Percentiles rank a stretch among this genome's conserved stretches.
These are phyloP conservation scores for Coreius guichenoti DNA, from an alignment of 2,797 vertebrate species.

Conservation along the genomic window DNA sequence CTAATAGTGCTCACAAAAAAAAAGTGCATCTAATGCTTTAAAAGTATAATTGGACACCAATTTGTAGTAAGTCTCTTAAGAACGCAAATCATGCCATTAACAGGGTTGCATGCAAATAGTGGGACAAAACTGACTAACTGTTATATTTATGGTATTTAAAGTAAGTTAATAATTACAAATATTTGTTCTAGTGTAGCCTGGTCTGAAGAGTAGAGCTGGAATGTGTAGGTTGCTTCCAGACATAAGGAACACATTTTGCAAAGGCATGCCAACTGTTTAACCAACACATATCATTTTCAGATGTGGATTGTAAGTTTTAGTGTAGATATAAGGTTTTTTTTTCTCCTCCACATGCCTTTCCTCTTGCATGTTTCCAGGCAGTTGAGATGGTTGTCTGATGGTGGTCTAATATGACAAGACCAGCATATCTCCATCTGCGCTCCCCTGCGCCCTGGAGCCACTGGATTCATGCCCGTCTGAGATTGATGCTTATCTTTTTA, in stretches of 20 bases:
- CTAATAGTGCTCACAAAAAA: background rate
- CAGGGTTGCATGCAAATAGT: background rate
- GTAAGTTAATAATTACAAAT: background rate
- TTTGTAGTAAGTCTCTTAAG: background rate
- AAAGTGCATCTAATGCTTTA: background rate
- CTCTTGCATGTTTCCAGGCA: slow-evolving; percentile 35
- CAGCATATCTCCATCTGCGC: slow-evolving; percentile 41
- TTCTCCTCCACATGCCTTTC: slow-evolving; percentile 22
- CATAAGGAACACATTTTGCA: slow-evolving; percentile 2
- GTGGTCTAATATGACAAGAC: slow-evolving; percentile 39
- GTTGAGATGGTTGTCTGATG: slow-evolving; percentile 21
- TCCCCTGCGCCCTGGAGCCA: background rate
- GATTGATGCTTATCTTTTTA: slow-evolving; percentile 33
- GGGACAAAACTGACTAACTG: background rate
- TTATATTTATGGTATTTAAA: background rate
- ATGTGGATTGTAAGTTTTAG: slow-evolving; percentile 31
- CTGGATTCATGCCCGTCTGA: slow-evolving; percentile 27
- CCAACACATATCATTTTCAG: slow-evolving; percentile 40
- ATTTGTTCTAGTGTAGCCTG: background rate
- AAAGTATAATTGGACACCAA: background rate
- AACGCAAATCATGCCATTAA: background rate
- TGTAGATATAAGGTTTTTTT: background rate
- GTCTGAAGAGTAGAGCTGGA: background rate
- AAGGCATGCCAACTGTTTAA: slow-evolving; percentile 20
- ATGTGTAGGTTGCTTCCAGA: slow-evolving; percentile 6